Percentiles rank a stretch among this genome's conserved stretches.
Conservation (phyloP, 2,797 vertebrate genomes). For the Molossus molossus region DNA sequence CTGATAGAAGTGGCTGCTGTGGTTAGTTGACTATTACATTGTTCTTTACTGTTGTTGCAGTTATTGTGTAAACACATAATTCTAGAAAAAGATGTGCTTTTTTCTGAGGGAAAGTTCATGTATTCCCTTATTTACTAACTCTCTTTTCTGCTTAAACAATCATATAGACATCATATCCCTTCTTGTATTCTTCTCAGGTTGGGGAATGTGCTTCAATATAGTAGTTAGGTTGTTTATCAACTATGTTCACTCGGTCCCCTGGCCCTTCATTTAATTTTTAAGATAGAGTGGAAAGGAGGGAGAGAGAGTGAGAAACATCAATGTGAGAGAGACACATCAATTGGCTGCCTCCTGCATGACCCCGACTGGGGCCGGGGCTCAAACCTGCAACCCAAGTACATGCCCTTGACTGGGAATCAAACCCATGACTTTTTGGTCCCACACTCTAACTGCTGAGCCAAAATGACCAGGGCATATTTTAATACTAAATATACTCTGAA, state of each 20-base stretch:
- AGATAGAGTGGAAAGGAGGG: no score
- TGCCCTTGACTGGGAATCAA: no score
- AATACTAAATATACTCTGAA: background rate
- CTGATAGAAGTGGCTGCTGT: slow-evolving; percentile 48
- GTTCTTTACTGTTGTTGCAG: background rate
- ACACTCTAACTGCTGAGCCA: no score
- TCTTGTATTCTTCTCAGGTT: background rate
- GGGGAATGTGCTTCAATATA: background rate
- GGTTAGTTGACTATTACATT: slow-evolving; percentile 64
- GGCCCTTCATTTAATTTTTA: background rate
- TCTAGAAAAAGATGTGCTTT: slow-evolving; percentile 62
- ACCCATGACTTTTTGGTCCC: no score
- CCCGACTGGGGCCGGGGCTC: no score
- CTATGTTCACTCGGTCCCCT: background rate
- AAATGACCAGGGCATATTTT: background rate
- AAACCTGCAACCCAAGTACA: no score
- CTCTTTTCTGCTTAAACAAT: background rate
- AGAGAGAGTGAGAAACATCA: no score
- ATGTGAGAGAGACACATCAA: no score
- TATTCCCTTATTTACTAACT: background rate
- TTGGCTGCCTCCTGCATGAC: no score
- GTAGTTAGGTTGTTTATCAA: background rate
- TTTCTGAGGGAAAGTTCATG: background rate
- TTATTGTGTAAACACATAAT: slow-evolving; percentile 48
- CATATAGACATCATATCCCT: background rate